Percentiles rank a stretch among this genome's conserved stretches.
Conservation (phyloP, 2,113 vertebrate genomes). For the Turnix velox region DNA sequence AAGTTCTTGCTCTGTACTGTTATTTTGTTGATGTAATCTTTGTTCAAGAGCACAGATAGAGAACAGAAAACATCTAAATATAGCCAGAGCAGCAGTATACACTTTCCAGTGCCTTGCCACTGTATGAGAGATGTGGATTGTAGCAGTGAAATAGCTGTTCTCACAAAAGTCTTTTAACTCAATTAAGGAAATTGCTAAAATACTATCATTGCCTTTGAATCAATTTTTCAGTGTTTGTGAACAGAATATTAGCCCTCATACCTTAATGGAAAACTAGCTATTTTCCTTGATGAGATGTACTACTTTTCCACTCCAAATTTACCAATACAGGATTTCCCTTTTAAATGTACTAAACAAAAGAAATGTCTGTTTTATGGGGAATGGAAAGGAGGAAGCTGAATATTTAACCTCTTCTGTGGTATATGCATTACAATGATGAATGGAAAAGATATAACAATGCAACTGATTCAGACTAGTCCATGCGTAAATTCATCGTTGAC, state of each 20-base stretch:
- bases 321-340: background rate
- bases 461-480: background rate
- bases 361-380: background rate
- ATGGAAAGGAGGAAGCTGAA: background rate
- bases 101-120: background rate
- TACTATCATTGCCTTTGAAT: background rate
- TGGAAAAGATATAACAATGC: background rate
- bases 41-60: background rate
- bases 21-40: background rate
- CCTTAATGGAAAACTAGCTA: background rate
- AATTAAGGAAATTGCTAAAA: background rate
- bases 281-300: background rate
- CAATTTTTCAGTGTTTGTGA: background rate
- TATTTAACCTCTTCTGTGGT: background rate
- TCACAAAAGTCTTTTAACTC: background rate
- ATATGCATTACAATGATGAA: background rate
- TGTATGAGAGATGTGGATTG: background rate
- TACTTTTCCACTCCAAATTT: background rate
- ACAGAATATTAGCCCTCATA: background rate
- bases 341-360: background rate
- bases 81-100: background rate
- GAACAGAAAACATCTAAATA: background rate
- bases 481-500: background rate
- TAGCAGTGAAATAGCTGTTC: background rate
- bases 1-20: conserved; percentile 9